Base-by-base conservation (phyloP, 1,140 invertebrate species). In the Melipona quadrifasciata region DNA sequence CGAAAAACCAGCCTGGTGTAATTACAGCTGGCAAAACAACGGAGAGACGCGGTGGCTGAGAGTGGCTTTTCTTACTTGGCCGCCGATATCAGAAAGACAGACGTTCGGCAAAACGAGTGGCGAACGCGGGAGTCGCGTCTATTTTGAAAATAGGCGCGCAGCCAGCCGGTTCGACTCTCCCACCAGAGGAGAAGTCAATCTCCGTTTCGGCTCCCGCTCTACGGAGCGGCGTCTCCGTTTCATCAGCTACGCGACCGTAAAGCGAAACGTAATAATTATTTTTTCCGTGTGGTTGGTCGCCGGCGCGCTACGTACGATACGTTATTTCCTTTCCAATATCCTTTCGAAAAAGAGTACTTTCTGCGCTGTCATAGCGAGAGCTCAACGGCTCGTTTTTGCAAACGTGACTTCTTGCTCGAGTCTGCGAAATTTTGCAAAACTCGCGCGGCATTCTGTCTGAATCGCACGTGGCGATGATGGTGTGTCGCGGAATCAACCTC, bases 21-120 rank as follows among this genome's bases (percentile, higher is more conserved):
- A 94, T 94, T 94, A 93, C 91, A 93, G 91, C 91, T 91, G 85
- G 90, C 90, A 93, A 93, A 93, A 92, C 90, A 91, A 57, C 90
- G 39, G 39, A 84, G 89, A 81, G 86, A 80, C 85, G 83, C 82
- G 74, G 81, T 86, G 90, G 91, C 24, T 6, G 39, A 90, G 78
- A 87, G 83, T 55, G 70, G 51, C 67, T 77, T n/a, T 88, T 80
- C 76, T 82, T 68, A 24, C 77, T 31, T 31, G 1, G 65, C 17
- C 17, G 31, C 21, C 78, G 86, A 88, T 88, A 88, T 55, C 64
- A 51, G 17, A 74, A 80, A 67, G 64, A 79, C 77, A 10, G 34
- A 24, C 57, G 73, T 27, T n/a, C 47, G 67, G 67, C 34, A 73
- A 57, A 78, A 55, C 83, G 57, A 85, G 51, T 67, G 39, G 39